phyloP scores from a whole-genome alignment of 1,140 invertebrate genomes.

The Ceratosolen solmsi region DNA sequence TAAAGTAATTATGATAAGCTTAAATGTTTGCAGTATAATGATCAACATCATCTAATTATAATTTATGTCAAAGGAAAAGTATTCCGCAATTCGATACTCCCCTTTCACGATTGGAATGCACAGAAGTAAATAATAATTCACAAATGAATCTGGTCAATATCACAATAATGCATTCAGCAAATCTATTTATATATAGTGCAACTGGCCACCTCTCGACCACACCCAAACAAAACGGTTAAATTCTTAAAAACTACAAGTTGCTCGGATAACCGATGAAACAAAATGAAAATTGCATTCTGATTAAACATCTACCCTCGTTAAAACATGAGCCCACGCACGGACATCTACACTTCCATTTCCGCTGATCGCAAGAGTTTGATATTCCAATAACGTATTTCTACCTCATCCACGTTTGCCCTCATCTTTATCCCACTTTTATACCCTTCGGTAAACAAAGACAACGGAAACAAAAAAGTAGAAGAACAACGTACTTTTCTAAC shows the following conservation, averaged over 20 bases:
- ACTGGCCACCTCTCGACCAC: not conserved
- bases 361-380: not conserved
- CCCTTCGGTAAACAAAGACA: constrained; percentile 14
- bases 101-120: not conserved
- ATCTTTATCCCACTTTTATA: not conserved
- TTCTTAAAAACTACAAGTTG: not conserved
- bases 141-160: not conserved
- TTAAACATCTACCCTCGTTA: constrained; percentile 19
- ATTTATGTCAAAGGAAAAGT: not conserved
- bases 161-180: not conserved
- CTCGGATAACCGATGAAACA: not conserved
- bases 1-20: too few relatives aligned
- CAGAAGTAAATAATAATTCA: not conserved
- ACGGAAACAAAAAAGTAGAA: constrained; percentile 4
- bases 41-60: not conserved
- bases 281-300: not conserved
- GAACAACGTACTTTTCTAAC: constrained; percentile 18
- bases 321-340: not conserved
- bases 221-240: not conserved
- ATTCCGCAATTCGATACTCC: not conserved
- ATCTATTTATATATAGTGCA: not conserved
- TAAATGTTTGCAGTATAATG: not conserved
- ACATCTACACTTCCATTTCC: not conserved
- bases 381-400: constrained; percentile 18
- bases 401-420: not conserved